Percentiles rank a stretch among this genome's conserved stretches.
These are phyloP conservation scores for Apis cerana DNA, from an alignment of 1,140 invertebrate genomes.

Conservation along the genomic window DNA sequence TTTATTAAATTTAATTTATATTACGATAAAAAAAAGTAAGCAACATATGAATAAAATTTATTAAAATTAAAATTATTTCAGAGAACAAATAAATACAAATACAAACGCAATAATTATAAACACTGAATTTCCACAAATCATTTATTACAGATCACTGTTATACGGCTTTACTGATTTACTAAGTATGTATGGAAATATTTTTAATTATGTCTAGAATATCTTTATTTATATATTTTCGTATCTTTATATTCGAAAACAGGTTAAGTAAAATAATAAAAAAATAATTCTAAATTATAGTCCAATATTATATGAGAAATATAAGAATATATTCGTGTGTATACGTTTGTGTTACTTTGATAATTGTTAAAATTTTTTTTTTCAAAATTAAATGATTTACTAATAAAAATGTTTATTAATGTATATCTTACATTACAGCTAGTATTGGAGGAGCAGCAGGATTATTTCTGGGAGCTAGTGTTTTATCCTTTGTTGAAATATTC, in stretches of 20 bases:
- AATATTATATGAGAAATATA: neutral
- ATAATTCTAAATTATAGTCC: too few species aligned
- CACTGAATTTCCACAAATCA: constrained; percentile 24
- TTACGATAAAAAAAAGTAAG: neutral
- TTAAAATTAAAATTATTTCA: neutral
- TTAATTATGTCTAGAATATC: too few species aligned
- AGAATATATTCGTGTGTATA: constrained; percentile 18
- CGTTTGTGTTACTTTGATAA: too few species aligned
- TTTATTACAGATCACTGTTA: constrained; percentile 25
- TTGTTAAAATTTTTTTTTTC: too few species aligned
- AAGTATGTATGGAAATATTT: constrained; percentile 26
- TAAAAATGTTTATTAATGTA: neutral
- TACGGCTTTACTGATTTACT: constrained; percentile 50
- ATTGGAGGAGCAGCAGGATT: constrained; percentile 87
- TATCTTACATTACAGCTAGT: constrained; percentile 80
- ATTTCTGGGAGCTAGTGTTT: constrained; percentile 86
- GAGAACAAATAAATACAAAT: neutral
- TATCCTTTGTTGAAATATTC: constrained; percentile 86
- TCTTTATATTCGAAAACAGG: too few species aligned
- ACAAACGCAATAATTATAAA: neutral
- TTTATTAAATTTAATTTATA: neutral
- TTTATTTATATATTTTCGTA: too few species aligned
- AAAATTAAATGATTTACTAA: neutral
- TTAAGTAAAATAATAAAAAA: too few species aligned
- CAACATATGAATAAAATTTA: neutral